Percentiles rank a stretch among this genome's conserved stretches.
Evolutionary conservation across 1,140 invertebrate species (phyloP).

Genomic region (Periplaneta americana): DNA sequence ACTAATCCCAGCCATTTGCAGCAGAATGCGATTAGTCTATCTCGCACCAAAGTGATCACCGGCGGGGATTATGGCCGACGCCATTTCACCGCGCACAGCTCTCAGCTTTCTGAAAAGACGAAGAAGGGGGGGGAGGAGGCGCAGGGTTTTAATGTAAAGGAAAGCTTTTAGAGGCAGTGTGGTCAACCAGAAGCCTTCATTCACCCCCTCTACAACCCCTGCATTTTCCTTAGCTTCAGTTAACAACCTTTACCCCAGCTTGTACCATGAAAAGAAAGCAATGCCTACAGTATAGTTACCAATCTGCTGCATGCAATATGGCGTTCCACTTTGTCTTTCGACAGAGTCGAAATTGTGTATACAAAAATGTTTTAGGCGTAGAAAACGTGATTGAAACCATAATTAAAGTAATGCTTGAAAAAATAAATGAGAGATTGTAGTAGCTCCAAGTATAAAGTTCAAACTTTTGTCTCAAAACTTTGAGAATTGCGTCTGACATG

Average conservation of each 20-base stretch:
- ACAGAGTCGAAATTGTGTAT: background rate
- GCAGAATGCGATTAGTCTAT: background rate
- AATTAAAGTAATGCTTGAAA: background rate
- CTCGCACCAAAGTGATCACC: background rate
- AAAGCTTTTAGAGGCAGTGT: background rate
- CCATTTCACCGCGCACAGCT: background rate
- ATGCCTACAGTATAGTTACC: background rate
- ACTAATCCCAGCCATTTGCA: background rate
- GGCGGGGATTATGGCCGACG: background rate
- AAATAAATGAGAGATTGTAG: background rate
- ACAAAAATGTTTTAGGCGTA: background rate
- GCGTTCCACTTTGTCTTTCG: background rate
- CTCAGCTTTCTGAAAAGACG: background rate
- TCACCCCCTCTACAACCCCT: background rate
- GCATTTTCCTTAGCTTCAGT: background rate
- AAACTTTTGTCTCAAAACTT: background rate
- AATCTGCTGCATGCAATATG: background rate
- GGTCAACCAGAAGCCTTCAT: background rate
- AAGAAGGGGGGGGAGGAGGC: background rate
- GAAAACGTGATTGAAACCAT: background rate
- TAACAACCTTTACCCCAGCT: background rate
- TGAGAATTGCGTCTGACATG: background rate
- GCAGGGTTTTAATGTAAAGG: background rate
- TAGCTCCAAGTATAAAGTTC: background rate
- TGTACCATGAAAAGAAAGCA: background rate